These are phyloP conservation scores for Diadema setosum DNA, from an alignment of 35 echinoderm and acorn worm species.

Conservation along the genomic window DNA sequence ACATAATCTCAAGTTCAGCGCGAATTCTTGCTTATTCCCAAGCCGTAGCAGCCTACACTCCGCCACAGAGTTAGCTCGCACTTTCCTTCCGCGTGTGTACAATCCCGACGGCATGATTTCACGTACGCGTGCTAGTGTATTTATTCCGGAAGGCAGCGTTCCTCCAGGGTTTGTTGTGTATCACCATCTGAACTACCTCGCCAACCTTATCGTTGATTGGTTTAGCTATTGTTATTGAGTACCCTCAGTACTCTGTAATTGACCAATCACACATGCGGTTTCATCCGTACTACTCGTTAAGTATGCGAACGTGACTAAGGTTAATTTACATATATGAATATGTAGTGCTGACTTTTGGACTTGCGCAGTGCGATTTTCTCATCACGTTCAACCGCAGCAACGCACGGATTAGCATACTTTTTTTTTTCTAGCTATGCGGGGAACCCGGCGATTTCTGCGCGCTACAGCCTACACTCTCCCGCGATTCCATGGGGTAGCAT, in stretches of 20 bases:
- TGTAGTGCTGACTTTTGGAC: conserved; percentile 13
- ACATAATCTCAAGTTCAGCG: too few species aligned
- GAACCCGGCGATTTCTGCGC: background rate
- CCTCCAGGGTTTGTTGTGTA: conserved; percentile 24
- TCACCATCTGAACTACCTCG: background rate
- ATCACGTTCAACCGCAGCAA: conserved; percentile 44
- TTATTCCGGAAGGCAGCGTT: conserved; percentile 26
- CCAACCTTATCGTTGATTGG: background rate
- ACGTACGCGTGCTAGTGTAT: conserved; percentile 17
- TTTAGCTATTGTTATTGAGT: background rate
- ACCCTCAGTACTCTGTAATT: background rate
- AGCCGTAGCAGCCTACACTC: conserved; percentile 6
- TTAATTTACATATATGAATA: conserved; percentile 51
- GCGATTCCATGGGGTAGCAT: too few species aligned
- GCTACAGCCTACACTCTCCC: too few species aligned
- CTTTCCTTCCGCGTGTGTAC: background rate
- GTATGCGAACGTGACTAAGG: conserved; percentile 58
- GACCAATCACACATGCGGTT: background rate
- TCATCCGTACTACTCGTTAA: background rate
- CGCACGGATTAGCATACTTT: conserved; percentile 1
- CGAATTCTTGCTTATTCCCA: too few species aligned
- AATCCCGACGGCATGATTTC: conserved; percentile 1
- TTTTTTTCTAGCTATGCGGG: background rate
- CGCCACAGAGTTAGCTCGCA: background rate
- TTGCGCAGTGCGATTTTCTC: conserved; percentile 49